Percentiles rank a stretch among this genome's conserved stretches.
These are phyloP conservation scores for Oncorhynchus gorbuscha DNA, from an alignment of 2,113 vertebrate species.

Conservation along the genomic window DNA sequence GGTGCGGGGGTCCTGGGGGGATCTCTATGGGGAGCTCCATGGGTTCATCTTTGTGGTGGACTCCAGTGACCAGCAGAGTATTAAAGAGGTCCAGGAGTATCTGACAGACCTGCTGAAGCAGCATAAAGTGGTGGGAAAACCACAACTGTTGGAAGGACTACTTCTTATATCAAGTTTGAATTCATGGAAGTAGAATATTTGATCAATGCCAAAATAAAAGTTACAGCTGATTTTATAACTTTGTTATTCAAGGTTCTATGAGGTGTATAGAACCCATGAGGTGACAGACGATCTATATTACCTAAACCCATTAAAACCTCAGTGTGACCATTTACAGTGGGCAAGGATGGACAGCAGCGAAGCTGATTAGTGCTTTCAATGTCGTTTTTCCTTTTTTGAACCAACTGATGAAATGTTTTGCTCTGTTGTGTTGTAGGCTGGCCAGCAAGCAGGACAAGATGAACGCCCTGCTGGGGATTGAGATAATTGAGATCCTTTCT, in stretches of 20 bases:
- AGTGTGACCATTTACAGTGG: too few species aligned
- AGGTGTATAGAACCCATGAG: too few species aligned
- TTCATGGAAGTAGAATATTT: background rate
- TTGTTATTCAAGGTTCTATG: too few species aligned
- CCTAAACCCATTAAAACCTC: too few species aligned
- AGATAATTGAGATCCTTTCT: constrained; percentile 82
- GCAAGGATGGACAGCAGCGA: too few species aligned
- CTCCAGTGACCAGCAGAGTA: constrained; percentile 75
- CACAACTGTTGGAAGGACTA: constrained; percentile 82
- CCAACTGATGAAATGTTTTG: background rate
- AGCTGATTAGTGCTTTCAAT: background rate
- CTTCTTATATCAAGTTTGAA: too few species aligned
- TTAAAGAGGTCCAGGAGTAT: constrained; percentile 79
- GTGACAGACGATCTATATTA: too few species aligned
- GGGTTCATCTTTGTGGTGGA: constrained; percentile 89
- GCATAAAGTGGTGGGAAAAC: constrained; percentile 83
- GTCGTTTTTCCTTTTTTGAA: background rate
- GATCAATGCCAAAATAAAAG: too few species aligned
- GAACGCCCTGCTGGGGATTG: constrained; percentile 79
- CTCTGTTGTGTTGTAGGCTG: constrained; percentile 70
- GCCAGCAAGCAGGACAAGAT: constrained; percentile 90
- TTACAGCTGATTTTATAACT: too few species aligned
- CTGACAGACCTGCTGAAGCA: constrained; percentile 81
- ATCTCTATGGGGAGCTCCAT: constrained; percentile 74
- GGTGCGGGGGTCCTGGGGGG: constrained; percentile 72